phyloP scores from a whole-genome alignment of 2,888 invertebrate genomes.

The Mechanitis messenoides region DNA sequence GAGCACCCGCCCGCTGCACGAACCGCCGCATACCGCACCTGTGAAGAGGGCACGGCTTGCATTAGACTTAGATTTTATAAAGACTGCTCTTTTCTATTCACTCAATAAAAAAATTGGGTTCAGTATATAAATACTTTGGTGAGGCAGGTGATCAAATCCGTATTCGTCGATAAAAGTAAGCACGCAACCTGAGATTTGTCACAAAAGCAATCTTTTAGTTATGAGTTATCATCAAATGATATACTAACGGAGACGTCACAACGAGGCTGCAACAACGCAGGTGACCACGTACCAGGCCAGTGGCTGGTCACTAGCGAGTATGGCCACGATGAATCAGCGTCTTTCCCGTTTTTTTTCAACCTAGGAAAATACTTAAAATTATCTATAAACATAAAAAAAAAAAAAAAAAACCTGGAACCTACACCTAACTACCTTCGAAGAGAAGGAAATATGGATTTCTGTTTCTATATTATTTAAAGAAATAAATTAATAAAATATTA shows the following conservation, averaged over 20 bases:
- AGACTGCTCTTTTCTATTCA: too few relatives aligned
- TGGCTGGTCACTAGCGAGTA: slow-evolving; percentile 57
- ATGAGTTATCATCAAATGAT: background rate
- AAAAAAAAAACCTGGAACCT: too few relatives aligned
- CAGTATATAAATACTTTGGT: too few relatives aligned
- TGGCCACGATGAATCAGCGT: slow-evolving; percentile 47
- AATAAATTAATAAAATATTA: too few relatives aligned
- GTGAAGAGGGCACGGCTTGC: background rate
- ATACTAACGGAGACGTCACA: slow-evolving; percentile 60
- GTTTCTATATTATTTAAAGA: too few relatives aligned
- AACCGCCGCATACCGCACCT: slow-evolving; percentile 56
- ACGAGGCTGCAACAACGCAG: slow-evolving; percentile 54
- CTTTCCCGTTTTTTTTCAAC: slow-evolving; percentile 39
- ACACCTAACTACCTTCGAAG: too few relatives aligned
- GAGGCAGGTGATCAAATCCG: too few relatives aligned
- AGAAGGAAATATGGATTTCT: too few relatives aligned
- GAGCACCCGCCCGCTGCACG: slow-evolving; percentile 60
- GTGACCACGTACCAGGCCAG: slow-evolving; percentile 47
- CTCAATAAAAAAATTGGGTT: too few relatives aligned
- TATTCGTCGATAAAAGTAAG: too few relatives aligned
- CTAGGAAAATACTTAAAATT: slow-evolving; percentile 32
- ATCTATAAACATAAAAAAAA: background rate
- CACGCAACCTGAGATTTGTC: too few relatives aligned
- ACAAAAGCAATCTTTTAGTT: too few relatives aligned
- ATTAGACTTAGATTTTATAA: background rate